Evolutionary conservation across 2,113 vertebrate genomes (phyloP).

Genomic region (Phalacrocorax pelagicus): DNA sequence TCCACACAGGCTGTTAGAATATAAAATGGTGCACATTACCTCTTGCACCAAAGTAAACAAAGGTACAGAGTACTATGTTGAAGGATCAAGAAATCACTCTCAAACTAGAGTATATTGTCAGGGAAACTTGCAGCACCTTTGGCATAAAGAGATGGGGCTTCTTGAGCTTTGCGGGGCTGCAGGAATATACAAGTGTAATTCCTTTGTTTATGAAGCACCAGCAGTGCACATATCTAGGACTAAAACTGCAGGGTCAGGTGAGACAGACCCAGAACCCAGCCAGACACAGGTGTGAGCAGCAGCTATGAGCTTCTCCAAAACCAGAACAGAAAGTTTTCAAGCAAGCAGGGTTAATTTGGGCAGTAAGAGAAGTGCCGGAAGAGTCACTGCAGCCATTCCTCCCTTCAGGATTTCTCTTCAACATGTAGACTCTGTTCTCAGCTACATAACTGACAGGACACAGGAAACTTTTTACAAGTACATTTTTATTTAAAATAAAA

Average conservation of each 20-base stretch:
- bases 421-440: background rate
- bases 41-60: background rate
- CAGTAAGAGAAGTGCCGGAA: background rate
- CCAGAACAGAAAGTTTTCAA: background rate
- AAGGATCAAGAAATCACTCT: background rate
- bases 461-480: slow-evolving; percentile 75
- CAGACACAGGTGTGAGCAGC: accelerated
- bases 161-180: background rate
- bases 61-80: background rate
- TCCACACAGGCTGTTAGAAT: background rate
- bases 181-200: background rate
- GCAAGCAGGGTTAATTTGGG: background rate
- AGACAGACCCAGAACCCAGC: background rate
- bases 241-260: background rate
- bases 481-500: slow-evolving; percentile 97
- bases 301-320: background rate
- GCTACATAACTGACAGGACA: background rate
- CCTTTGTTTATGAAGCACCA: background rate
- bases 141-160: background rate
- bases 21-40: background rate
- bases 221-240: background rate
- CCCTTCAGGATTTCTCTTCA: background rate
- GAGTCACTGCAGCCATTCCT: background rate
- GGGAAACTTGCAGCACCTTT: background rate
- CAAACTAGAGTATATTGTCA: background rate